A percentile compares a stretch with the other conserved stretches of the same genome.
These are phyloP conservation scores for Pyxicephalus adspersus DNA, from an alignment of 2,113 vertebrate species.

Conservation along the genomic window DNA sequence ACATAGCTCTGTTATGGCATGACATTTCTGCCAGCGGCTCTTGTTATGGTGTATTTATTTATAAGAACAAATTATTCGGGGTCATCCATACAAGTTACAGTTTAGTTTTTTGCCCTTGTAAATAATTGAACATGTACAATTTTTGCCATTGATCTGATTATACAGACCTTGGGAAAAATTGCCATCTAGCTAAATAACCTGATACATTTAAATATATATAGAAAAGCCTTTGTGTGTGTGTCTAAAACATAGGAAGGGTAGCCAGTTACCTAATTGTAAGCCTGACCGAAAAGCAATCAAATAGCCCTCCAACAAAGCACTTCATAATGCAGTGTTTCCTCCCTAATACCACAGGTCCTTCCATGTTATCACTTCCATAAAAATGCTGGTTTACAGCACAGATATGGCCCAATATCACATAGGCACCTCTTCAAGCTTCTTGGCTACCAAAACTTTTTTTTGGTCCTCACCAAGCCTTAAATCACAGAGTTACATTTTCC, in stretches of 20 bases:
- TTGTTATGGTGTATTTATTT: slow-evolving; percentile 48
- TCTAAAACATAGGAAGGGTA: not conserved
- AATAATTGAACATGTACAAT: slow-evolving; percentile 24
- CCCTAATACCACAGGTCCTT: no score
- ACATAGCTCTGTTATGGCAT: slow-evolving; percentile 38
- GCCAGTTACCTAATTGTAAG: no score
- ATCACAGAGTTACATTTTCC: no score
- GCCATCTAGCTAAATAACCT: not conserved
- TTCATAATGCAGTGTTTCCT: no score
- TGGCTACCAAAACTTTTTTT: no score
- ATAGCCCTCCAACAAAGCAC: no score
- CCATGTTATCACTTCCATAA: no score
- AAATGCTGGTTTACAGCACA: no score
- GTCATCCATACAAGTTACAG: slow-evolving; percentile 27
- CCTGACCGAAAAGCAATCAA: no score
- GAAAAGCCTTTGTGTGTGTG: not conserved
- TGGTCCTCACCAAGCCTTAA: no score
- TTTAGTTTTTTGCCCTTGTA: slow-evolving; percentile 16
- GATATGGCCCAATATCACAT: no score
- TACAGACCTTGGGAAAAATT: not conserved
- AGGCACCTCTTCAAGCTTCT: no score
- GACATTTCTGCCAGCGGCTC: slow-evolving; percentile 25
- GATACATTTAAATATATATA: not conserved
- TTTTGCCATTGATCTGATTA: not conserved
- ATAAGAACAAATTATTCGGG: slow-evolving; percentile 26